Conservation (phyloP, 2,888 invertebrate species). For the Cataglyphis albicans region DNA sequence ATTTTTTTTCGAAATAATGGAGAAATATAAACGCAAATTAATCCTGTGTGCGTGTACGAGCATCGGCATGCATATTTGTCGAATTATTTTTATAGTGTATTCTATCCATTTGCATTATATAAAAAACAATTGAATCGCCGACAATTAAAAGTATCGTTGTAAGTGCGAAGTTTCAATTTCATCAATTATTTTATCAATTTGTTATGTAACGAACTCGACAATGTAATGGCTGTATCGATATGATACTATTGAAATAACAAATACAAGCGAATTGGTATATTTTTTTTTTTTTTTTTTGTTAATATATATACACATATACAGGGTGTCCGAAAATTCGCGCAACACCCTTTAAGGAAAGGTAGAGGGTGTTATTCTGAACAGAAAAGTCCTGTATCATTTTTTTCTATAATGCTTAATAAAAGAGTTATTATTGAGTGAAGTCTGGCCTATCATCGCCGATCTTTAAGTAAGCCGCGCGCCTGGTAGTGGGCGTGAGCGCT, state of each 20-base stretch:
- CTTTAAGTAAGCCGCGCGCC: too few species aligned
- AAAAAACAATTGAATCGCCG: constrained; percentile 34
- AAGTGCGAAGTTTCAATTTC: constrained; percentile 34
- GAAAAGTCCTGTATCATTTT: too few species aligned
- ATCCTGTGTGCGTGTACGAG: not conserved
- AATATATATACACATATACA: not conserved
- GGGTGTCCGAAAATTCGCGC: too few species aligned
- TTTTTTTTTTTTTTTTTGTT: constrained; percentile 24
- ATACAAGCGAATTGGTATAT: not conserved
- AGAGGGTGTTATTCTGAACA: too few species aligned
- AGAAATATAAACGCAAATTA: constrained; percentile 38
- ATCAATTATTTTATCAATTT: constrained; percentile 39
- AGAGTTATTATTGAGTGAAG: too few species aligned
- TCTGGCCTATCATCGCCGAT: too few species aligned
- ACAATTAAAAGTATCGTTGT: constrained; percentile 34
- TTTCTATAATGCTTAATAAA: too few species aligned
- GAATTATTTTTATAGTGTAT: constrained; percentile 46
- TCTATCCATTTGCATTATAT: not conserved
- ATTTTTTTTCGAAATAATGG: constrained; percentile 37
- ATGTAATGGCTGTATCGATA: constrained; percentile 8
- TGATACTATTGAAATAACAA: constrained; percentile 31
- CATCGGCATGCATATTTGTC: not conserved
- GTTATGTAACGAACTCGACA: constrained; percentile 27
- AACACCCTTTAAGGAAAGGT: too few species aligned
- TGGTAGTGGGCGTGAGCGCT: too few species aligned